Conservation (phyloP, 2,797 vertebrate species). For the Fistularia commersonii region DNA sequence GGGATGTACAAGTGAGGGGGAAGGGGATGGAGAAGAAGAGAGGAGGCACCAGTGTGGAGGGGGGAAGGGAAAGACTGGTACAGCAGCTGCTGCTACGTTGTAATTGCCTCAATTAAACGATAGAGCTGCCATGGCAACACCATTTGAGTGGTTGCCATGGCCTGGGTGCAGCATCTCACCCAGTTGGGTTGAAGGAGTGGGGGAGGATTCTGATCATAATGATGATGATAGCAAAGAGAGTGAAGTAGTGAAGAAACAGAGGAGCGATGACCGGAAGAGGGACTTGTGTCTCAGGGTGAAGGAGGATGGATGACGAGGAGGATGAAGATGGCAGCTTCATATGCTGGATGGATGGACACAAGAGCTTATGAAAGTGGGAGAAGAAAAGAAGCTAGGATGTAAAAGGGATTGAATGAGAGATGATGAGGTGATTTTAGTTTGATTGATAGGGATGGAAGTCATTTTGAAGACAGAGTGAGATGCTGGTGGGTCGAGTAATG, state of each 20-base stretch:
- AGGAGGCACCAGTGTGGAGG: conserved; percentile 17
- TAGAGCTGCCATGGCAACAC: conserved; percentile 55
- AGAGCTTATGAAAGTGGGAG: neutral
- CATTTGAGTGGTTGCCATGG: conserved; percentile 63
- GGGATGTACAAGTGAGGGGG: conserved; percentile 16
- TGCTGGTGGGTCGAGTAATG: conserved; percentile 3
- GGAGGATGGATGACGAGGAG: conserved; percentile 1
- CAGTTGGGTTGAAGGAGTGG: conserved; percentile 1
- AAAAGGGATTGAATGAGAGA: conserved; percentile 6
- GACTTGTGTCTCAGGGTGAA: neutral
- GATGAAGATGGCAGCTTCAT: conserved; percentile 12
- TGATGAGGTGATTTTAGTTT: conserved; percentile 13
- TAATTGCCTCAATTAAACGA: conserved; percentile 75
- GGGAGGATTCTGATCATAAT: conserved; percentile 19
- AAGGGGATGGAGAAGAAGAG: conserved; percentile 20
- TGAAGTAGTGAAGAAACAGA: conserved; percentile 9
- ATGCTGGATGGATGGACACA: neutral
- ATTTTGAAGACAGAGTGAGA: conserved; percentile 1
- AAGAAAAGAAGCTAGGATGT: neutral
- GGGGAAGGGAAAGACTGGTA: conserved; percentile 17
- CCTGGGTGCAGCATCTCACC: conserved; percentile 18
- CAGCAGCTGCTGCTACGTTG: conserved; percentile 56
- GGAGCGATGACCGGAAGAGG: conserved; percentile 1
- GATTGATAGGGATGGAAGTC: conserved; percentile 31
- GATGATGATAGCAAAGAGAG: conserved; percentile 4